Conservation (phyloP, 2,113 vertebrate genomes). For the Choloepus hoffmanni region DNA sequence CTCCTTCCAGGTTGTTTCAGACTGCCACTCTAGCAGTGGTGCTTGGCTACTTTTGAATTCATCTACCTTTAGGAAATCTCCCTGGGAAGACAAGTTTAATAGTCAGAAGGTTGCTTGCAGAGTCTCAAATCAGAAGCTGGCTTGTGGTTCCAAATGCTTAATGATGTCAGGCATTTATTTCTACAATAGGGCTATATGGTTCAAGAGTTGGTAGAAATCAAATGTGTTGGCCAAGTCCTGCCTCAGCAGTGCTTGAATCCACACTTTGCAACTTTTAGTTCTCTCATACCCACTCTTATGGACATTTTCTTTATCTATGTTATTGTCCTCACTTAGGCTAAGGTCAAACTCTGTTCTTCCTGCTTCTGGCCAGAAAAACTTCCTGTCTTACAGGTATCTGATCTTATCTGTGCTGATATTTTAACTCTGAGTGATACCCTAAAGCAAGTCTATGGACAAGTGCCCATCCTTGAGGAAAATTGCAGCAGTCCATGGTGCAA, state of each 20-base stretch:
- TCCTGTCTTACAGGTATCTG: constrained; percentile 63
- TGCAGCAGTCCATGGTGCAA: neutral
- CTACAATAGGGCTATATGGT: constrained; percentile 10
- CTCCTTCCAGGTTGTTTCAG: neutral
- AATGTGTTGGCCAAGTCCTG: constrained; percentile 37
- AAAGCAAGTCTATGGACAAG: constrained; percentile 65
- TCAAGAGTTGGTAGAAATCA: constrained; percentile 67
- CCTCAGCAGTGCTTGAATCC: constrained; percentile 44
- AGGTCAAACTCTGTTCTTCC: constrained; percentile 60
- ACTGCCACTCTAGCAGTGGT: neutral
- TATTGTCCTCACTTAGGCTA: constrained; percentile 57
- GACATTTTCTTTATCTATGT: constrained; percentile 49
- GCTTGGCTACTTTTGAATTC: neutral
- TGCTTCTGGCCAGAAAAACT: constrained; percentile 57
- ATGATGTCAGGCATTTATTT: constrained; percentile 40
- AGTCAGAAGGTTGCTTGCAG: constrained; percentile 52
- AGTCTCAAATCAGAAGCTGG: constrained; percentile 31
- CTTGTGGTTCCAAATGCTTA: constrained; percentile 55
- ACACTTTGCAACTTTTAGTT: constrained; percentile 60
- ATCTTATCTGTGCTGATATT: constrained; percentile 57
- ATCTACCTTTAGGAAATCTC: constrained; percentile 33
- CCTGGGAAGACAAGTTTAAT: neutral
- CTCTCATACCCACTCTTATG: neutral
- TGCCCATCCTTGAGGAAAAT: constrained; percentile 58
- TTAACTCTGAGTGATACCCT: constrained; percentile 59